These are phyloP conservation scores for Apus apus DNA, from an alignment of 2,113 vertebrate species.

Conservation along the genomic window DNA sequence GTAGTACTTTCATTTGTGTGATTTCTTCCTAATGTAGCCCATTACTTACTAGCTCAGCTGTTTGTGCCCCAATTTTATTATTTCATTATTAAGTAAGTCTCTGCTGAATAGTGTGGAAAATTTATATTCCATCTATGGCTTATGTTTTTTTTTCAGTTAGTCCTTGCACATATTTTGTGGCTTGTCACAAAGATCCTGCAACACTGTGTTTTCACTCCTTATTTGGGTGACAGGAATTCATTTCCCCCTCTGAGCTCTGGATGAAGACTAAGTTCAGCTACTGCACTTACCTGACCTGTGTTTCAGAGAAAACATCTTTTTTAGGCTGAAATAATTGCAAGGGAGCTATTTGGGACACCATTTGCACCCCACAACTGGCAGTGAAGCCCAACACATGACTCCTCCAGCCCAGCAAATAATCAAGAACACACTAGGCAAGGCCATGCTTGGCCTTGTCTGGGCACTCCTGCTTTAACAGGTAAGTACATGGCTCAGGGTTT, in stretches of 20 bases:
- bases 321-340: neutral
- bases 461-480: neutral
- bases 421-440: neutral
- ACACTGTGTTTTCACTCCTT: accelerated
- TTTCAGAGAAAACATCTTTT: neutral
- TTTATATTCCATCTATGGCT: neutral
- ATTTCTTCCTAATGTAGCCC: neutral
- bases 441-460: neutral
- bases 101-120: neutral
- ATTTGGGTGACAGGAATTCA: neutral
- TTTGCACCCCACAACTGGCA: neutral
- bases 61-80: neutral
- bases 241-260: neutral
- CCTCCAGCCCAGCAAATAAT: neutral
- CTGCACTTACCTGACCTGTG: neutral
- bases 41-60: neutral
- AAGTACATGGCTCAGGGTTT: neutral
- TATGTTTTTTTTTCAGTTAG: neutral
- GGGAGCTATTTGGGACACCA: neutral
- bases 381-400: neutral
- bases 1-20: neutral
- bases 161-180: accelerated
- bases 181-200: neutral
- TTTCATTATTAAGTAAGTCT: neutral
- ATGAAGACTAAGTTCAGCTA: neutral